phyloP scores from a whole-genome alignment of 2,797 vertebrate genomes.

The Cephalopachus bancanus region DNA sequence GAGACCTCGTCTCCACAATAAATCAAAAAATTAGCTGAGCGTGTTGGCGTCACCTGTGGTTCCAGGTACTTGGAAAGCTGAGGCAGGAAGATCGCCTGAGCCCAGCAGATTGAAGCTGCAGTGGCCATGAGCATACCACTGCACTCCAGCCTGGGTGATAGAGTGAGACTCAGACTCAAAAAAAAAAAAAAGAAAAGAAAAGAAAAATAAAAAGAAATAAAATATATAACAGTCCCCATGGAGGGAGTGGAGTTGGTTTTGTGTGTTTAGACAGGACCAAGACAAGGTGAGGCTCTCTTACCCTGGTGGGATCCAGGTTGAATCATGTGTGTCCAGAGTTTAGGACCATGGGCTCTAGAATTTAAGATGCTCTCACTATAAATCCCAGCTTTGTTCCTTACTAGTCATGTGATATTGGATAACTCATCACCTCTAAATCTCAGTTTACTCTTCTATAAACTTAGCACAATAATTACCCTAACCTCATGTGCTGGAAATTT shows the following conservation, averaged over 20 bases:
- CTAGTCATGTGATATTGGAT: not conserved
- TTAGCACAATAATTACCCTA: slow-evolving; percentile 25
- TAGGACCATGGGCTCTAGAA: not conserved
- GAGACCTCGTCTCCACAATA: too few species aligned
- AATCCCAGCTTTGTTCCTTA: not conserved
- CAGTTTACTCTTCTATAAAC: not conserved
- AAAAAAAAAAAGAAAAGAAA: too few species aligned
- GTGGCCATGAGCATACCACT: too few species aligned
- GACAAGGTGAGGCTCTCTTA: not conserved
- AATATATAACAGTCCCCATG: not conserved
- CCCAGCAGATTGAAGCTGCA: too few species aligned
- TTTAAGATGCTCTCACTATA: not conserved
- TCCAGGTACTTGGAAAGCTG: too few species aligned
- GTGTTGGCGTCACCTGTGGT: too few species aligned
- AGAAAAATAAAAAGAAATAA: not conserved
- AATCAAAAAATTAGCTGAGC: too few species aligned
- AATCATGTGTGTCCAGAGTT: not conserved
- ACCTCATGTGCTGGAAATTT: not conserved
- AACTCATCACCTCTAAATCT: not conserved
- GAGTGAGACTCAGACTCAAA: too few species aligned
- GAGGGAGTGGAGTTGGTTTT: not conserved
- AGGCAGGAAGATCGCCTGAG: too few species aligned
- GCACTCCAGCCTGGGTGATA: too few species aligned
- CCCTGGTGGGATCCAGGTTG: not conserved
- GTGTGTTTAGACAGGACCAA: not conserved